These are phyloP conservation scores for Gallinago stenura DNA, from an alignment of 2,797 vertebrate species.

Conservation along the genomic window DNA sequence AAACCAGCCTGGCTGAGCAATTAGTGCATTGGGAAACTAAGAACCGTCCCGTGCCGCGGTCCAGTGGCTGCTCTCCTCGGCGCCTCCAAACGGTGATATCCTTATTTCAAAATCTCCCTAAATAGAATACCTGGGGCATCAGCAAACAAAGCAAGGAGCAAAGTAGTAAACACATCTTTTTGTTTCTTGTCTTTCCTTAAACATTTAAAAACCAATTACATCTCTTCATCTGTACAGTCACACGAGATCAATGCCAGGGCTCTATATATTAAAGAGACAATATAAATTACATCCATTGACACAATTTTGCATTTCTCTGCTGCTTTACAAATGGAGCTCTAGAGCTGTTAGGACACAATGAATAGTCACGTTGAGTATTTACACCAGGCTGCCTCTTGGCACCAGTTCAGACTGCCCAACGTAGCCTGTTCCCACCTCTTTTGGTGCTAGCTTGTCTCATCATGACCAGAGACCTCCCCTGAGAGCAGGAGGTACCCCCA, in stretches of 20 bases:
- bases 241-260: conserved; percentile 81
- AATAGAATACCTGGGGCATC: conserved; percentile 78
- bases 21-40: neutral
- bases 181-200: conserved; percentile 78
- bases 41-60: neutral
- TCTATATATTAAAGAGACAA: conserved; percentile 86
- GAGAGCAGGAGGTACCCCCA: neutral
- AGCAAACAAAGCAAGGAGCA: conserved; percentile 78
- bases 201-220: conserved; percentile 81
- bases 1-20: neutral
- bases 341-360: conserved; percentile 57
- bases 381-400: conserved; percentile 47
- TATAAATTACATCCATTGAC: conserved; percentile 85
- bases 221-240: conserved; percentile 85
- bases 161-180: conserved; percentile 80
- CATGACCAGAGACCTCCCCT: neutral
- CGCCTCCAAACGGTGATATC: conserved; percentile 53
- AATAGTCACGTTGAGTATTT: conserved; percentile 48
- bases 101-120: conserved; percentile 75
- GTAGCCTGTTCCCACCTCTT: conserved; percentile 46
- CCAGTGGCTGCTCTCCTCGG: conserved; percentile 17
- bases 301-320: conserved; percentile 77
- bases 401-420: neutral
- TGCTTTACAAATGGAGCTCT: conserved; percentile 60
- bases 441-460: conserved; percentile 43